Evolutionary conservation across 2,888 invertebrate genomes (phyloP).

Genomic region (Hypena proboscidalis): DNA sequence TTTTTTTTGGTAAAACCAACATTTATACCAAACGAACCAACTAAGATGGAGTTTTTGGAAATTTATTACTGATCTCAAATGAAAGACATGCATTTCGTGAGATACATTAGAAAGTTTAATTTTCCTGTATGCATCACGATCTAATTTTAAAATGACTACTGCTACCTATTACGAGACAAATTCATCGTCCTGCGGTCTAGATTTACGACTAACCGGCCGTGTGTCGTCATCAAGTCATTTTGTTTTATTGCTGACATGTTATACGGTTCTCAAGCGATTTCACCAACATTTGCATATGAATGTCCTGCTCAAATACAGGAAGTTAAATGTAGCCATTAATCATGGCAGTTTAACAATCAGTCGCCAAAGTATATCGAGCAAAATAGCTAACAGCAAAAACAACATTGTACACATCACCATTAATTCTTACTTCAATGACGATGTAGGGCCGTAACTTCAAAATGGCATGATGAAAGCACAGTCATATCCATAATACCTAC

Average conservation of each 20-base stretch:
- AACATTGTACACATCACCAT: constrained; percentile 30
- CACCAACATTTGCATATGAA: constrained; percentile 56
- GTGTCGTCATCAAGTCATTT: constrained; percentile 51
- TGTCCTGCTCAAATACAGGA: constrained; percentile 43
- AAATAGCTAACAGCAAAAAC: constrained; percentile 18
- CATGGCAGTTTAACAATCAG: constrained; percentile 24
- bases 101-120: constrained; percentile 25
- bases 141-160: constrained; percentile 23
- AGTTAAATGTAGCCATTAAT: constrained; percentile 33
- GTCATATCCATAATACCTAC: constrained; percentile 30
- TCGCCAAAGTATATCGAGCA: constrained; percentile 20
- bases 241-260: constrained; percentile 50
- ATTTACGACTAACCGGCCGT: constrained; percentile 45
- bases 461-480: constrained; percentile 23
- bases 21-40: too few relatives aligned
- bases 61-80: too few relatives aligned
- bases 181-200: constrained; percentile 40
- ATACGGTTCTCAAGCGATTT: constrained; percentile 47
- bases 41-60: too few relatives aligned
- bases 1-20: too few relatives aligned
- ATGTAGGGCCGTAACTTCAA: constrained; percentile 26
- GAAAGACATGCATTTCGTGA: too few relatives aligned
- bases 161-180: constrained; percentile 41
- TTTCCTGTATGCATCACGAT: constrained; percentile 34
- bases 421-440: constrained; percentile 25